Evolutionary conservation across 2,113 vertebrate species (phyloP), one percentile per base, ranked within the genome.

Genomic region (Mus spicilegus): DNA sequence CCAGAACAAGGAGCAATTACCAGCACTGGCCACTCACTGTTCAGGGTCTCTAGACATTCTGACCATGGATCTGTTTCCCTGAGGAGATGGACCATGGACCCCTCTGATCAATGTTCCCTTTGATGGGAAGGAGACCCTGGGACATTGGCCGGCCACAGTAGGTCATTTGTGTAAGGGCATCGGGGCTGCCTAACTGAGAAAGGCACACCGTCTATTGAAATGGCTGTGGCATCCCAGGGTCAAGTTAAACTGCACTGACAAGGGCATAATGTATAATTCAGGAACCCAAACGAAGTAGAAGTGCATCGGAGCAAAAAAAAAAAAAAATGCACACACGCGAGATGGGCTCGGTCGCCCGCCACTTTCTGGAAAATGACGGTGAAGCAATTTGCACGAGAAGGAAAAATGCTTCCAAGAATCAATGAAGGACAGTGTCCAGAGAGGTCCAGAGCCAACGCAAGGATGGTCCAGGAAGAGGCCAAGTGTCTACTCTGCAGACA

Each of bases 261-360:
- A 98, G 97, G 98, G 97, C 97, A 93, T 98, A 97, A 98, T 98
- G 96, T 97, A 98, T 98, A 98, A 98, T 98, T 98, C 97, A 97
- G 97, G 97, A 98, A 90, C 91, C 96, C 97, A 97, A 94, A 92
- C 96, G 93, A 97, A 97, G 95, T 77, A 96, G 96, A 94, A 96
- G 90, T 85, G 90, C 95, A 97, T 93, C 95, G 94, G 97, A 96
- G 94, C 96, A 96, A 63, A 96, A 98, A 97, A 65, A 30, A 30
- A 96, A 61, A 96, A 98, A 97, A 65, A 33, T 36, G 28, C 33
- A 19, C 93, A 90, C 49, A 26, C 2, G 30, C 77, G 96, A 75
- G 73, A 96, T 42, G 75, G 98, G 97, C 96, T 98, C 98, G 69
- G 70, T 97, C 24, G 19, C 96, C 97, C 96, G 91, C 97, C 80